Evolutionary conservation across 2,113 vertebrate species (phyloP).

Genomic region (Microtus montanus): DNA sequence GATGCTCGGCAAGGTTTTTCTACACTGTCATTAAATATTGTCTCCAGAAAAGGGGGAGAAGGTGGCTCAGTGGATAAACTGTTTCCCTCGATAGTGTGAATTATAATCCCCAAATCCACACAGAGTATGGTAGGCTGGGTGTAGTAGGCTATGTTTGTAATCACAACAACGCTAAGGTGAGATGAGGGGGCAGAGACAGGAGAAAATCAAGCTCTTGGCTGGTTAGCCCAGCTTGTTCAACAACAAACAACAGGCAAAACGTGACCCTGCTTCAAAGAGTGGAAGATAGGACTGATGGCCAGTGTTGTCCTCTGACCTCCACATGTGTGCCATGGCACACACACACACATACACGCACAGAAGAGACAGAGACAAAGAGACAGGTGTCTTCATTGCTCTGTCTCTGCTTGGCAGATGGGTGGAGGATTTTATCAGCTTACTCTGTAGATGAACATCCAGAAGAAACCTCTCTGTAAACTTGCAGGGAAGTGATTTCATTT

Average conservation of each 20-base stretch:
- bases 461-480: neutral
- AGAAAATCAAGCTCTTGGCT: neutral
- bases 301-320: neutral
- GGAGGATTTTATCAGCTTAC: neutral
- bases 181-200: neutral
- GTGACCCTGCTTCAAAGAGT: neutral
- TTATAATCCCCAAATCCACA: neutral
- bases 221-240: neutral
- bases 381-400: neutral
- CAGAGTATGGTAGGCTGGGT: neutral
- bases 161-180: neutral
- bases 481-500: neutral
- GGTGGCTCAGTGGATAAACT: neutral
- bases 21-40: neutral
- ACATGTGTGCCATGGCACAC: neutral
- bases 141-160: neutral
- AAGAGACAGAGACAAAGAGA: neutral
- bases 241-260: neutral
- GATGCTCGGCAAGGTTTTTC: neutral
- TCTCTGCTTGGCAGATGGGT: neutral
- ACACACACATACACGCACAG: neutral
- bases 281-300: neutral
- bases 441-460: neutral
- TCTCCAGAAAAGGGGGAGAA: neutral
- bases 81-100: neutral